These are phyloP conservation scores for Mamestra configurata DNA, from an alignment of 1,140 invertebrate species.

Conservation along the genomic window DNA sequence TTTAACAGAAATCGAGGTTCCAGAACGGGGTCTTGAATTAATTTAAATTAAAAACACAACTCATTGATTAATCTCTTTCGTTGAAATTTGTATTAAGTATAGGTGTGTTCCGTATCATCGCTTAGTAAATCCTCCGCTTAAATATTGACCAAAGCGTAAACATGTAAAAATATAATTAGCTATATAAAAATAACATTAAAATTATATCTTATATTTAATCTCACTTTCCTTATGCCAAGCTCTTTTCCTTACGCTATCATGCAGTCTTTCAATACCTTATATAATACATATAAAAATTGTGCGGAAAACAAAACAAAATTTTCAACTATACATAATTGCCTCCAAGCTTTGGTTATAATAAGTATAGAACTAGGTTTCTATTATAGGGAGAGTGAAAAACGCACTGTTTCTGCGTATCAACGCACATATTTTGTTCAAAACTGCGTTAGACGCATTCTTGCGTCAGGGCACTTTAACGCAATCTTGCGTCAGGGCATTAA, in stretches of 20 bases:
- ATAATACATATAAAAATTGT: slow-evolving; percentile 49
- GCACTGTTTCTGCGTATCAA: neutral
- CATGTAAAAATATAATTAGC: slow-evolving; percentile 60
- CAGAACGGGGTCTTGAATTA: too few species aligned
- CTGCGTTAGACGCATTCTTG: neutral
- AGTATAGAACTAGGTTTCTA: neutral
- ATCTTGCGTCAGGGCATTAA: too few species aligned
- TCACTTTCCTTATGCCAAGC: slow-evolving; percentile 65
- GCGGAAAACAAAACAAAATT: slow-evolving; percentile 23
- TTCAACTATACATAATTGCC: slow-evolving; percentile 16
- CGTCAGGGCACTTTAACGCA: too few species aligned
- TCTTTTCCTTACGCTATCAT: slow-evolving; percentile 56
- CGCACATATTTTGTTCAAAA: too few species aligned
- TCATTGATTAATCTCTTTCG: too few species aligned
- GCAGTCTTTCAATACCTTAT: slow-evolving; percentile 62
- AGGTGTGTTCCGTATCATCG: neutral
- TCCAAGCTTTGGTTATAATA: slow-evolving; percentile 3
- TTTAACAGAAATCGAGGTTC: too few species aligned
- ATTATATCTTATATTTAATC: slow-evolving; percentile 57
- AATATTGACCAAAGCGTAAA: slow-evolving; percentile 37
- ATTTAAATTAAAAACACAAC: too few species aligned
- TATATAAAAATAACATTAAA: slow-evolving; percentile 60
- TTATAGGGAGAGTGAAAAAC: neutral
- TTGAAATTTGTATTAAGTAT: too few species aligned
- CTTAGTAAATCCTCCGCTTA: neutral